Evolutionary conservation across 2,113 vertebrate genomes (phyloP).

Genomic region (Leucosticte australis): DNA sequence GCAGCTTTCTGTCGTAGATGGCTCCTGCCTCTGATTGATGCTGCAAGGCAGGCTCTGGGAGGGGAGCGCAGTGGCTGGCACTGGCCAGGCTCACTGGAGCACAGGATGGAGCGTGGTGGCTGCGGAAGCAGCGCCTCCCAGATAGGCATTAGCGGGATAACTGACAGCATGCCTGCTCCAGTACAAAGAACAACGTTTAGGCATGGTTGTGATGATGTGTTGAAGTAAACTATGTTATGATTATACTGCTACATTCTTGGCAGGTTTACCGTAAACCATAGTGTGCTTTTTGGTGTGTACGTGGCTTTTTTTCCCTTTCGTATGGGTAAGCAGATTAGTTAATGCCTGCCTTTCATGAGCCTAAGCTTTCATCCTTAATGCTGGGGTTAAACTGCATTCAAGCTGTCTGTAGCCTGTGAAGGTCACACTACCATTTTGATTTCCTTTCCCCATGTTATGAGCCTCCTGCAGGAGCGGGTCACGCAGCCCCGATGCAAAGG

Average conservation of each 20-base stretch:
- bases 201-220: neutral
- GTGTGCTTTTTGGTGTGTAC: slow-evolving; percentile 32
- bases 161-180: neutral
- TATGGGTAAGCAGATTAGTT: slow-evolving; percentile 32
- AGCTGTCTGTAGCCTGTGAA: slow-evolving; percentile 20
- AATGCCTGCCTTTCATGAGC: slow-evolving; percentile 18
- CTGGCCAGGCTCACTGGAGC: neutral
- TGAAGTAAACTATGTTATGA: slow-evolving; percentile 20
- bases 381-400: slow-evolving; percentile 26
- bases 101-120: neutral
- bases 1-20: neutral
- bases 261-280: neutral
- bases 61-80: neutral
- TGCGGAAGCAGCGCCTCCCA: neutral
- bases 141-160: neutral
- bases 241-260: neutral
- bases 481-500: rapidly evolving
- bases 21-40: neutral
- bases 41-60: neutral
- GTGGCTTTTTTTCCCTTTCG: neutral
- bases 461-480: neutral
- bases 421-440: slow-evolving; percentile 52
- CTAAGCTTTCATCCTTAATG: slow-evolving; percentile 42
- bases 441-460: neutral
- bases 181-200: neutral